These are phyloP conservation scores for Leiothrix lutea DNA, from an alignment of 2,113 vertebrate genomes.

Conservation along the genomic window DNA sequence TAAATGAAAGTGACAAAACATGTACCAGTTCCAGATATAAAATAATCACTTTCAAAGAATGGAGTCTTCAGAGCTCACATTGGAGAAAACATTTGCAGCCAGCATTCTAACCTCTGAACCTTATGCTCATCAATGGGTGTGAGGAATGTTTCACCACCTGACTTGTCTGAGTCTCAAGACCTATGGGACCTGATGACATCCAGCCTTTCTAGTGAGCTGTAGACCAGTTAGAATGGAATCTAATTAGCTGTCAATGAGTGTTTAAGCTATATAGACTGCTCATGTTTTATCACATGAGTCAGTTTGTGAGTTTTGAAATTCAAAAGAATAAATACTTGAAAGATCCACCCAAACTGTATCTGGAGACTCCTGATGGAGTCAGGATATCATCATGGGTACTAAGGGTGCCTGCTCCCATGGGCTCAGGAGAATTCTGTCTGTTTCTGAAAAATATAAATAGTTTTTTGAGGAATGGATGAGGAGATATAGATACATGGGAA, in stretches of 20 bases:
- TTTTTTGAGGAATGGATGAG: neutral
- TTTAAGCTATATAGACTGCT: neutral
- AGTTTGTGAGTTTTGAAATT: neutral
- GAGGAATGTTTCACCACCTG: neutral
- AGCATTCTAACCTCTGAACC: neutral
- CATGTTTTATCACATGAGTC: neutral
- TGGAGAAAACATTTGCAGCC: neutral
- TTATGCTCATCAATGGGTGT: rapidly evolving
- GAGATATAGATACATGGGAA: neutral
- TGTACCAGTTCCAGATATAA: neutral
- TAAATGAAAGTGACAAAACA: neutral
- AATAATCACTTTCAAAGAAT: neutral
- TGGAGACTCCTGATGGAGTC: neutral
- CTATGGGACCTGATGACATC: neutral
- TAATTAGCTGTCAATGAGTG: neutral
- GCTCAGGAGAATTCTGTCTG: neutral
- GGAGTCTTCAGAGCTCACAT: neutral
- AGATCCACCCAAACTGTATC: neutral
- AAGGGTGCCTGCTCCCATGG: neutral
- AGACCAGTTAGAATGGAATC: neutral
- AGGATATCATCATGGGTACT: neutral
- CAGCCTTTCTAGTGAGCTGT: neutral
- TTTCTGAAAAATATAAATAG: neutral
- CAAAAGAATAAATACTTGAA: neutral
- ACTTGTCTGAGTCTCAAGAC: neutral